Evolutionary conservation across 2,888 invertebrate species (phyloP), one percentile per base, ranked within the genome.

Genomic region (Troides aeacus): DNA sequence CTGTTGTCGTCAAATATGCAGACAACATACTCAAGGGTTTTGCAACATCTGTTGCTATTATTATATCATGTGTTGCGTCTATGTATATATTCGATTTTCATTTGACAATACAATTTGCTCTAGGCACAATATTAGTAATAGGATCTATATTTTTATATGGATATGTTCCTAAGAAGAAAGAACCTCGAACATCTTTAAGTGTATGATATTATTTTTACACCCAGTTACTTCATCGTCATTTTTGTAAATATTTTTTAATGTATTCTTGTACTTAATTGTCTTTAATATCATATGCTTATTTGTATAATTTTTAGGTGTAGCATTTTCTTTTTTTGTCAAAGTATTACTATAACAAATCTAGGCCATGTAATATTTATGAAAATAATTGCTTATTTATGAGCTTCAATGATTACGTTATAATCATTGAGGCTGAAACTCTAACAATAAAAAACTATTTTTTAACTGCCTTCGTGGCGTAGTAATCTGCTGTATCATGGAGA

Each of bases 11-110:
- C 42, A 99, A 99, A 93, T 99, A 99, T 87, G 99, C 99, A 0
- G 99, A 99, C 87, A 99, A 99, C 89, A 99, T 99, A 81, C 93
- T 99, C 8, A 99, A 97, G 91, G 99, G 99, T 30, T 99, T 99
- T 84, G 99, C 99, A 59, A 99, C 99, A 0, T 99, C 99, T 0
- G 94, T 99, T 67, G 98, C 99, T 8, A 99, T 99, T 75, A 95
- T 99, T 61, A 95, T 99, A 75, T 98, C 99, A 0, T 99, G 99
- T 82, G 90, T 99, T 65, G 97, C 96, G 1, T 99, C 99, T 0
- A 96, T 99, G 73, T 97, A 97, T 84, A 92, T 99, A 75, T 99
- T 99, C 82, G 93, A 96, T 78, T 99, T 99, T 83, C 93, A 95
- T 72, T 93, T 99, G 65, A 97, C 97, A 2, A 72, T 96, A n/a